Evolutionary conservation across 2,888 invertebrate genomes (phyloP).

Genomic region (Choristoneura rosaceana): DNA sequence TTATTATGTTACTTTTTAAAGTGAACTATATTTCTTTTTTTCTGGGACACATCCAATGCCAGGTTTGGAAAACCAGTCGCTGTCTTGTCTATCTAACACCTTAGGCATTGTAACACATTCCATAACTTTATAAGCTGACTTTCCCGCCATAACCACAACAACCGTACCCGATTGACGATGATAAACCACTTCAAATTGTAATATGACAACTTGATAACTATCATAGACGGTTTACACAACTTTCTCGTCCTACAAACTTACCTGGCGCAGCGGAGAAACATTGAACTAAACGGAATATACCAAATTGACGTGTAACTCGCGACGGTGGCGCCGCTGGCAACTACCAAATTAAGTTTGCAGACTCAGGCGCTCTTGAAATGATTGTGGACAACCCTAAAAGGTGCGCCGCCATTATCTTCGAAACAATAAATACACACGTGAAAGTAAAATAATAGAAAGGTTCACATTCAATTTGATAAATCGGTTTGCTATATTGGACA

Average conservation of each 20-base stretch:
- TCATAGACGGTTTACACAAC: neutral
- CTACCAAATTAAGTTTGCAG: neutral
- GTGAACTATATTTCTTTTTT: too few species aligned
- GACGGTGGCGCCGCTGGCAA: neutral
- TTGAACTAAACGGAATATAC: neutral
- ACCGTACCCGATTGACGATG: constrained; percentile 5
- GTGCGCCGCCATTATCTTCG: constrained; percentile 36
- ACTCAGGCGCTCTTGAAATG: neutral
- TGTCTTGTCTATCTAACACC: neutral
- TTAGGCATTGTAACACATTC: constrained; percentile 12
- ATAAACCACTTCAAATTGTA: constrained; percentile 5
- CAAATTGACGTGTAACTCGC: neutral
- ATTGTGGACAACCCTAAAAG: constrained; percentile 35
- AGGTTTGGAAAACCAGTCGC: neutral
- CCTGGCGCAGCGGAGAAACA: neutral
- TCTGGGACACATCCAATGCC: neutral
- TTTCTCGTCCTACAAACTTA: constrained; percentile 12
- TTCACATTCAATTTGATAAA: constrained; percentile 45
- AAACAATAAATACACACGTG: constrained; percentile 47
- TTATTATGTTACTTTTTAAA: too few species aligned
- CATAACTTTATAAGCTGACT: neutral
- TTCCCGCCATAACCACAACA: constrained; percentile 22
- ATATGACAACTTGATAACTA: constrained; percentile 11
- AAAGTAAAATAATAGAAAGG: constrained; percentile 44
- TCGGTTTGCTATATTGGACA: constrained; percentile 35